Percentiles rank a stretch among this genome's conserved stretches.
Evolutionary conservation across 2,113 vertebrate species (phyloP).

Genomic region (Pavo muticus): DNA sequence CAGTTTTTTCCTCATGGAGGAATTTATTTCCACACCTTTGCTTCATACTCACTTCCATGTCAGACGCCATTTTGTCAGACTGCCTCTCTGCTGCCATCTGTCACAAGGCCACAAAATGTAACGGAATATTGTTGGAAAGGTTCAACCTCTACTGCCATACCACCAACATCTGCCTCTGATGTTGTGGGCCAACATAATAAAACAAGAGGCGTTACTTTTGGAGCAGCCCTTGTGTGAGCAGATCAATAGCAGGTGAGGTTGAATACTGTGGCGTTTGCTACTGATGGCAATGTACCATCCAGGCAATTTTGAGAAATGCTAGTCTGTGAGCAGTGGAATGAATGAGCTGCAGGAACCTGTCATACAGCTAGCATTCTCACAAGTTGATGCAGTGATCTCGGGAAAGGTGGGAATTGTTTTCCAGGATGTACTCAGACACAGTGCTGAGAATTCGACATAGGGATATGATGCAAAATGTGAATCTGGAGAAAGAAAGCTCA

Average conservation of each 20-base stretch:
- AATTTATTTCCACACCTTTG: not conserved
- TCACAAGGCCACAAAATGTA: not conserved
- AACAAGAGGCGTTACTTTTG: not conserved
- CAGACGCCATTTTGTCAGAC: not conserved
- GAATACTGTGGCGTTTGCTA: not conserved
- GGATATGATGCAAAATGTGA: not conserved
- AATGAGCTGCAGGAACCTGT: not conserved
- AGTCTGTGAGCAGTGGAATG: not conserved
- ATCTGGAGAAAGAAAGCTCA: too few species aligned
- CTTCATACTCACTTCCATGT: not conserved
- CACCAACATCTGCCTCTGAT: not conserved
- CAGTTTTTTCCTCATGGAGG: too few species aligned
- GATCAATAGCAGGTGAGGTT: not conserved
- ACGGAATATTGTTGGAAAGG: not conserved
- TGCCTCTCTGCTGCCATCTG: not conserved
- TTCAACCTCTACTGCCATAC: not conserved
- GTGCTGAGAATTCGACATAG: not conserved
- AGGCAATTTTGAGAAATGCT: not conserved
- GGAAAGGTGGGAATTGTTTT: not conserved
- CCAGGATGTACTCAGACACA: not conserved
- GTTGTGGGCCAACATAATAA: not conserved
- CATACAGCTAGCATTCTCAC: not conserved
- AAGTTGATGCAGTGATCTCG: fast-evolving
- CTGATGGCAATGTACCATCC: not conserved
- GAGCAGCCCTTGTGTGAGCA: not conserved